Conservation (phyloP, 2,113 vertebrate genomes). For the Aspidoscelis tigris region DNA sequence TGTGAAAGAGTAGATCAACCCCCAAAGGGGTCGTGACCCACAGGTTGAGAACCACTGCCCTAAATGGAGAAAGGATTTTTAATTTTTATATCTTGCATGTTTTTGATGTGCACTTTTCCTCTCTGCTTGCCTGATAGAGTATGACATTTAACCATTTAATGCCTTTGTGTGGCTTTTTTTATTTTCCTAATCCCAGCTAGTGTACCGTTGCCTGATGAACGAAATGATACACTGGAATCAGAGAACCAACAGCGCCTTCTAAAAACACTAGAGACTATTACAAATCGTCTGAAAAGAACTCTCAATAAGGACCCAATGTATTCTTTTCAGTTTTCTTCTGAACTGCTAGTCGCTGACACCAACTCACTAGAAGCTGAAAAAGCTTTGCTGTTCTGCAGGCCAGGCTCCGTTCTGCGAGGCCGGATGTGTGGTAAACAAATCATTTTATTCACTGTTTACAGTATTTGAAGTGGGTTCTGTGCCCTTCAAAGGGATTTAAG, state of each 20-base stretch:
- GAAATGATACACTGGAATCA: constrained; percentile 92
- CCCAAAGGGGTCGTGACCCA: too few species aligned
- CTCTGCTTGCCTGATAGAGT: background rate
- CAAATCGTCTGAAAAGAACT: constrained; percentile 90
- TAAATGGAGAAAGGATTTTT: background rate
- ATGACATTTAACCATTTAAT: constrained; percentile 30
- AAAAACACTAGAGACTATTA: constrained; percentile 89
- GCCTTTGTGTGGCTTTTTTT: constrained; percentile 50
- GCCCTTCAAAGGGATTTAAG: constrained; percentile 25
- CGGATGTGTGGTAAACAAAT: constrained; percentile 93
- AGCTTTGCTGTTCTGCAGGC: constrained; percentile 90
- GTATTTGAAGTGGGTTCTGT: background rate
- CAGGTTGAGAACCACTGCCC: too few species aligned
- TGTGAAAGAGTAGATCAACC: too few species aligned
- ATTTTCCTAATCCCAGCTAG: constrained; percentile 86
- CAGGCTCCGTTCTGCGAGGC: constrained; percentile 92
- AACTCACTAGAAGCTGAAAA: constrained; percentile 90
- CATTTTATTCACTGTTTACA: constrained; percentile 13
- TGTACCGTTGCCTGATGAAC: constrained; percentile 90
- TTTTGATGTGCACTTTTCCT: background rate
- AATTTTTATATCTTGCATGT: background rate
- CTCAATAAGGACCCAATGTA: constrained; percentile 90
- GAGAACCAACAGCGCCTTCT: constrained; percentile 93
- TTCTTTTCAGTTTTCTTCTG: constrained; percentile 89
- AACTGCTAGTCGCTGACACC: constrained; percentile 90